A percentile compares a stretch with the other conserved stretches of the same genome.
phyloP scores from a whole-genome alignment of 2,113 vertebrate genomes.

The Clarias macrocephalus region DNA sequence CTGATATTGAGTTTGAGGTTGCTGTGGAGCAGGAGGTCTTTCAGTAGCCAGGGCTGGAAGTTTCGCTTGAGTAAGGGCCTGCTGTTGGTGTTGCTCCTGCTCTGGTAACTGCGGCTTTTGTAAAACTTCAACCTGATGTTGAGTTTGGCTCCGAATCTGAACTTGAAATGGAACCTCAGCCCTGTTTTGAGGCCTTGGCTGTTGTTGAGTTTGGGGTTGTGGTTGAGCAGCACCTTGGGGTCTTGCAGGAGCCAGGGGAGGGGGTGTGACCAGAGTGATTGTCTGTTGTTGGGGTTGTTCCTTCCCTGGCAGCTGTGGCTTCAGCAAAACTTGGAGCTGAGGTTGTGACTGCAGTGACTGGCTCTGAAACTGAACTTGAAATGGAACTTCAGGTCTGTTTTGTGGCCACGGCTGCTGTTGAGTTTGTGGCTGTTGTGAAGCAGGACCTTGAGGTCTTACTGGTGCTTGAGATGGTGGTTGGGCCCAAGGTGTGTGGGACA shows the following conservation, averaged over 20 bases:
- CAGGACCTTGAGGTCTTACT: slow-evolving; percentile 22
- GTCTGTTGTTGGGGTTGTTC: slow-evolving; percentile 28
- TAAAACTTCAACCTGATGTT: neutral
- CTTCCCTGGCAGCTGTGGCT: slow-evolving; percentile 53
- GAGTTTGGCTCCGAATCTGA: slow-evolving; percentile 13
- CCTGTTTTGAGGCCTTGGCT: slow-evolving; percentile 13
- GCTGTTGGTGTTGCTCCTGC: slow-evolving; percentile 20
- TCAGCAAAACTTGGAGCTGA: slow-evolving; percentile 46
- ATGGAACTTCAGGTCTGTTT: slow-evolving; percentile 11
- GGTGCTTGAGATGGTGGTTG: slow-evolving; percentile 39
- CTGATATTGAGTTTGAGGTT: slow-evolving; percentile 33
- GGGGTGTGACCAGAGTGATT: slow-evolving; percentile 45
- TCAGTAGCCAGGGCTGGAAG: slow-evolving; percentile 44
- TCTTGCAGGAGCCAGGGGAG: slow-evolving; percentile 35
- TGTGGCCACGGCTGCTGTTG: slow-evolving; percentile 42
- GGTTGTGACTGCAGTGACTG: slow-evolving; percentile 37
- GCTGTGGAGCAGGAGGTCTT: slow-evolving; percentile 28
- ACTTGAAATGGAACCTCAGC: slow-evolving; percentile 14
- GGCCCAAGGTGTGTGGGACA: slow-evolving; percentile 32
- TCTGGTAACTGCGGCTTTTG: slow-evolving; percentile 54
- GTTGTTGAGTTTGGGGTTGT: slow-evolving; percentile 31
- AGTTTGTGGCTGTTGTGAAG: slow-evolving; percentile 36
- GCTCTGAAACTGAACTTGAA: slow-evolving; percentile 20
- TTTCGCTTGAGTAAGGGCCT: slow-evolving; percentile 52
- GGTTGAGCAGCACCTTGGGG: slow-evolving; percentile 18